These are phyloP conservation scores for Arctocebus calabarensis DNA, from an alignment of 2,797 vertebrate species.

Conservation along the genomic window DNA sequence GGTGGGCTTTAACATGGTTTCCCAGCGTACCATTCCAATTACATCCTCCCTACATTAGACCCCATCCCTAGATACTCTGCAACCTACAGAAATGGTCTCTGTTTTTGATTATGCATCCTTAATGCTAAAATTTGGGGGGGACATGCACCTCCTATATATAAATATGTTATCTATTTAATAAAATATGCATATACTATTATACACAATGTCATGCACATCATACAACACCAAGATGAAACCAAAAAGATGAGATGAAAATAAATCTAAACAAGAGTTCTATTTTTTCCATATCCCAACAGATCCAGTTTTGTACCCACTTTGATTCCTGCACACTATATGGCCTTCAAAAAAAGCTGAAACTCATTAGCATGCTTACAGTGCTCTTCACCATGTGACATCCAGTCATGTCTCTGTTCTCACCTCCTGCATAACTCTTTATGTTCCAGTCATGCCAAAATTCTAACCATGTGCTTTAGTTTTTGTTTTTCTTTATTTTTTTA, in stretches of 20 bases:
- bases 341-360: background rate
- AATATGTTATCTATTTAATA: background rate
- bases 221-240: background rate
- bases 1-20: background rate
- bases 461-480: background rate
- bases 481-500: too few species aligned
- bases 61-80: background rate
- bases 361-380: background rate
- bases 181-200: background rate
- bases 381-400: background rate
- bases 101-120: background rate
- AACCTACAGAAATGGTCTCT: background rate
- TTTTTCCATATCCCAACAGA: background rate
- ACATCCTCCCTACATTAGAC: background rate
- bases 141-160: background rate
- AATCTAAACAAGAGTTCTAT: background rate
- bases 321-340: background rate
- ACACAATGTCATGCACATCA: background rate
- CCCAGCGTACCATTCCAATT: background rate
- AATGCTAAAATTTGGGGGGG: background rate
- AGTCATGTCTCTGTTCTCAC: background rate
- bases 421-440: background rate
- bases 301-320: background rate
- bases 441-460: background rate
- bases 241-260: background rate